These are phyloP conservation scores for Pimephales promelas DNA, from an alignment of 2,113 vertebrate genomes.

Conservation along the genomic window DNA sequence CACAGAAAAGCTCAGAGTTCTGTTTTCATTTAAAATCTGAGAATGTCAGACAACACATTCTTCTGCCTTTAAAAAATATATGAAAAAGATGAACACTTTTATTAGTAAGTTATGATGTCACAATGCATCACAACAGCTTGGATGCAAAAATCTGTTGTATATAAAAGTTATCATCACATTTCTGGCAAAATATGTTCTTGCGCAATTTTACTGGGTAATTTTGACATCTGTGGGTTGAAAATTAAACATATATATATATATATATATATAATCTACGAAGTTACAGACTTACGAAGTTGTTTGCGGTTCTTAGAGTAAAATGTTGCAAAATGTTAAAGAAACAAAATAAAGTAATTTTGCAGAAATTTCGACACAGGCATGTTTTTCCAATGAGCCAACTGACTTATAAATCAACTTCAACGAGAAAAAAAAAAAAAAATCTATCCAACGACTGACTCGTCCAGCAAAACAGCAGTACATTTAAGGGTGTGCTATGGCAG, in stretches of 20 bases:
- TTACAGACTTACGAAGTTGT: too few relatives aligned
- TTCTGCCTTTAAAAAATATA: background rate
- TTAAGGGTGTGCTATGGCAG: background rate
- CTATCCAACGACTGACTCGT: background rate
- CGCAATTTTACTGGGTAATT: too few relatives aligned
- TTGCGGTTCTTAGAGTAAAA: too few relatives aligned
- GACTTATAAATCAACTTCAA: background rate
- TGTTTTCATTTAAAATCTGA: constrained; percentile 63
- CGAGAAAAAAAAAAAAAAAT: too few relatives aligned
- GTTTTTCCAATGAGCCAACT: background rate
- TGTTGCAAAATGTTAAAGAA: background rate
- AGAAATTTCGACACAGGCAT: background rate
- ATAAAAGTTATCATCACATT: too few relatives aligned
- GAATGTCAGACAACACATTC: background rate
- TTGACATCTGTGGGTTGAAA: too few relatives aligned
- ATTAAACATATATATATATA: too few relatives aligned
- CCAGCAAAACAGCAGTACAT: background rate
- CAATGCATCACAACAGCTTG: background rate
- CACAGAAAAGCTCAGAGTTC: constrained; percentile 62
- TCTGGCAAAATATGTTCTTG: too few relatives aligned
- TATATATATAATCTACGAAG: too few relatives aligned
- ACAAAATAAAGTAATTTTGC: background rate
- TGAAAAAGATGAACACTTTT: background rate
- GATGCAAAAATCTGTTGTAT: too few relatives aligned
- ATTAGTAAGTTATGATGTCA: background rate